Conservation (phyloP, 2,113 vertebrate species). For the Sakesphorus luctuosus region DNA sequence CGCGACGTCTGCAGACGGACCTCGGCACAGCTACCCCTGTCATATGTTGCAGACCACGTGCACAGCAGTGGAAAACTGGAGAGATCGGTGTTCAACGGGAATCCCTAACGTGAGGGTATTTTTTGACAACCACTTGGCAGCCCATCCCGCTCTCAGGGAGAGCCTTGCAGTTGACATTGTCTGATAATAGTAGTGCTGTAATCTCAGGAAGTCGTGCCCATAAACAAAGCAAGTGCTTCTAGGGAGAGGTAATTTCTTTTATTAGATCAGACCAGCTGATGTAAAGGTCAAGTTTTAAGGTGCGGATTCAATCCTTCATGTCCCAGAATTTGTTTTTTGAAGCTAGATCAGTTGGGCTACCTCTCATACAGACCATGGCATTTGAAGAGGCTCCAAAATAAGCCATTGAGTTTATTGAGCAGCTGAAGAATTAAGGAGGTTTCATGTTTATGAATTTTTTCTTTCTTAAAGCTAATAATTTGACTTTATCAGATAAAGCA, state of each 20-base stretch:
- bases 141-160: background rate
- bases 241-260: constrained; percentile 51
- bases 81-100: background rate
- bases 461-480: background rate
- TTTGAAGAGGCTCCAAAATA: background rate
- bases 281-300: constrained; percentile 54
- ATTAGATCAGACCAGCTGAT: constrained; percentile 44
- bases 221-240: constrained; percentile 53
- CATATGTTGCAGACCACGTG: background rate
- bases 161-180: constrained; percentile 26
- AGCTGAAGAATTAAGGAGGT: background rate
- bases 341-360: background rate
- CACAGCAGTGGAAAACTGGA: accelerated
- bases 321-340: background rate
- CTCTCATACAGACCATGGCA: no score
- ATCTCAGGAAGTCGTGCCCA: background rate
- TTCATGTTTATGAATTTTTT: background rate
- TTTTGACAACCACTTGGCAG: background rate
- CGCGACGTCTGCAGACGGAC: accelerated
- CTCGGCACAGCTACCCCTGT: accelerated
- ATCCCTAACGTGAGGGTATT: background rate
- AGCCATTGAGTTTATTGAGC: background rate
- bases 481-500: background rate
- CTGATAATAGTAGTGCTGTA: background rate
- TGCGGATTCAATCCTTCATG: background rate